Conservation (phyloP, 2,113 vertebrate genomes). For the Orthonyx spaldingii region DNA sequence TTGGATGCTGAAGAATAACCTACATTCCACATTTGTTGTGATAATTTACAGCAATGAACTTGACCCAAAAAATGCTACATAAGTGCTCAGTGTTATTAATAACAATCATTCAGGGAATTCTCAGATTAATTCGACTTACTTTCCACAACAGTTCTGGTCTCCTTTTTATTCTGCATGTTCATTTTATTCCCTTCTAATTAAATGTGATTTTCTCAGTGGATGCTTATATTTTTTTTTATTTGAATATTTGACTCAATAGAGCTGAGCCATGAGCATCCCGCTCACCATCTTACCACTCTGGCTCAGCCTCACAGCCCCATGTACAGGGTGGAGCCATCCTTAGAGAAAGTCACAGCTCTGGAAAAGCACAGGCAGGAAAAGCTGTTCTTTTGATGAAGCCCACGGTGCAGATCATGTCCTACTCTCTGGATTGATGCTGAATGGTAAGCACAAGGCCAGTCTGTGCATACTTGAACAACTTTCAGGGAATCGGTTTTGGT, state of each 20-base stretch:
- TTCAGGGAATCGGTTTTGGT: not conserved
- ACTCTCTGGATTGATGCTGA: not conserved
- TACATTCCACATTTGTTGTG: not conserved
- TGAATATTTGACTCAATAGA: conserved; percentile 1
- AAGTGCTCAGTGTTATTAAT: not conserved
- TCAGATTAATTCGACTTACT: not conserved
- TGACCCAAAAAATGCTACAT: not conserved
- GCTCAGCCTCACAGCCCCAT: not conserved
- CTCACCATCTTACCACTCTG: not conserved
- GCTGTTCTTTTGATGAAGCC: not conserved
- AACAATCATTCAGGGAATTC: conserved; percentile 18
- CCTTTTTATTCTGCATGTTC: not conserved
- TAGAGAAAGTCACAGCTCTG: not conserved
- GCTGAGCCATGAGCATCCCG: not conserved
- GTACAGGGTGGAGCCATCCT: fast-evolving
- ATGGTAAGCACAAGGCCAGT: not conserved
- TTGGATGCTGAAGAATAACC: not conserved
- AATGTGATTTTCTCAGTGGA: conserved; percentile 21
- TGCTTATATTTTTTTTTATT: not conserved
- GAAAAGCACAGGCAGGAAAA: not conserved
- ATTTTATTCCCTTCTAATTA: conserved; percentile 49
- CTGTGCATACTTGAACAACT: not conserved
- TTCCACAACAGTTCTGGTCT: not conserved
- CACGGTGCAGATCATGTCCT: not conserved
- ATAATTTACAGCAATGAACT: not conserved